A percentile compares a stretch with the other conserved stretches of the same genome.
Evolutionary conservation across 2,888 invertebrate genomes (phyloP).

Genomic region (Argyra leucocephala): DNA sequence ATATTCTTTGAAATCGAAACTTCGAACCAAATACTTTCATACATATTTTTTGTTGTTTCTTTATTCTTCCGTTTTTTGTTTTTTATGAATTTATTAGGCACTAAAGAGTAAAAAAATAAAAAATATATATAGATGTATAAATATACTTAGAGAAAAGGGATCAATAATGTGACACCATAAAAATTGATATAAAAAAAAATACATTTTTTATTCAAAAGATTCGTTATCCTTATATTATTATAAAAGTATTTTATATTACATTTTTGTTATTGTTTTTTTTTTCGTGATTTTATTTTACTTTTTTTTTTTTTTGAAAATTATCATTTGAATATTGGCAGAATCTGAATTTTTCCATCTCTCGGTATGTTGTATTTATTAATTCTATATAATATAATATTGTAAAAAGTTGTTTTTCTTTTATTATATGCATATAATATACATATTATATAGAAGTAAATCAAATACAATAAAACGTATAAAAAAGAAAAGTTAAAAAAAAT

Average conservation of each 20-base stretch:
- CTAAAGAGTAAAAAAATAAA: background rate
- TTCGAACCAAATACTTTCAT: background rate
- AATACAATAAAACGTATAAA: no score
- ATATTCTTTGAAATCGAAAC: background rate
- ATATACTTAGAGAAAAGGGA: background rate
- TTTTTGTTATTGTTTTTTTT: background rate
- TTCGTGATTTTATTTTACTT: no score
- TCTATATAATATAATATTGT: no score
- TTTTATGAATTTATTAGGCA: conserved; percentile 6
- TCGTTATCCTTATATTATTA: background rate
- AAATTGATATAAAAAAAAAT: background rate
- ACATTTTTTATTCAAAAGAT: background rate
- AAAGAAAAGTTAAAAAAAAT: background rate
- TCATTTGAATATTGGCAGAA: background rate
- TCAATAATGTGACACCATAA: conserved; percentile 4
- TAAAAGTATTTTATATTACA: background rate
- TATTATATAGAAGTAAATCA: no score
- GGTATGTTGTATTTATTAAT: background rate
- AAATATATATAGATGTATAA: background rate
- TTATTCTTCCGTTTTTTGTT: background rate
- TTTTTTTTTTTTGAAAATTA: background rate
- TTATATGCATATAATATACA: no score
- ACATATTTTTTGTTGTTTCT: no score
- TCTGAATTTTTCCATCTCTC: background rate
- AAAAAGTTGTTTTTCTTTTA: no score